Conservation (phyloP, 2,888 invertebrate genomes). For the Escarpia spicata region DNA sequence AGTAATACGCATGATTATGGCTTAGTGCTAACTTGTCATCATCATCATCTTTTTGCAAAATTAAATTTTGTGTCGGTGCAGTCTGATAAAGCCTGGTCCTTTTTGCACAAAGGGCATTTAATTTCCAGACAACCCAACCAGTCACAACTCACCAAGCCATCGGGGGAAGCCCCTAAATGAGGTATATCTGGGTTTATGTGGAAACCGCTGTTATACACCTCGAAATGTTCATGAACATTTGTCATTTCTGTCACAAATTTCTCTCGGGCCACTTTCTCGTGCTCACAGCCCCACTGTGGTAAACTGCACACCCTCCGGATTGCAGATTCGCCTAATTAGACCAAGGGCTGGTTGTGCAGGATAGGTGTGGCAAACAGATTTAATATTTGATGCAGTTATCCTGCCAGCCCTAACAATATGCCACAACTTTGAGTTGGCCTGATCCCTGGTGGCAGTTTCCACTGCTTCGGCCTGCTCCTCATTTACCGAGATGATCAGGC, state of each 20-base stretch:
- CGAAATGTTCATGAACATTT: neutral
- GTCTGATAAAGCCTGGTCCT: no score
- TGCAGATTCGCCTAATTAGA: neutral
- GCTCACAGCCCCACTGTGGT: slow-evolving; percentile 8
- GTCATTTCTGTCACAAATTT: neutral
- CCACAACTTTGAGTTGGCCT: neutral
- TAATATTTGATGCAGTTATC: neutral
- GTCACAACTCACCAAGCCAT: slow-evolving; percentile 30
- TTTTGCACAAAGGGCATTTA: no score
- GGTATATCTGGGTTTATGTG: neutral
- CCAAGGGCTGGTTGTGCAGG: neutral
- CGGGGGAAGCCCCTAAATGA: slow-evolving; percentile 27
- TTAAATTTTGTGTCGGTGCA: no score
- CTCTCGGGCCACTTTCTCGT: neutral
- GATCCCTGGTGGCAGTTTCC: neutral
- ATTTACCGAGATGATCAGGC: no score
- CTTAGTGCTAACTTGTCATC: no score
- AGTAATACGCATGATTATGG: no score
- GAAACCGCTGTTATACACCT: slow-evolving; percentile 17
- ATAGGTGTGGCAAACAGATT: neutral
- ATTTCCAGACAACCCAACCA: no score
- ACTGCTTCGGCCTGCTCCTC: neutral
- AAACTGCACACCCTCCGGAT: neutral
- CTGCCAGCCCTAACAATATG: neutral
- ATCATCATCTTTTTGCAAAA: no score